Percentiles rank a stretch among this genome's conserved stretches.
Evolutionary conservation across 1,140 invertebrate genomes (phyloP).

Genomic region (Calliopsis andreniformis): DNA sequence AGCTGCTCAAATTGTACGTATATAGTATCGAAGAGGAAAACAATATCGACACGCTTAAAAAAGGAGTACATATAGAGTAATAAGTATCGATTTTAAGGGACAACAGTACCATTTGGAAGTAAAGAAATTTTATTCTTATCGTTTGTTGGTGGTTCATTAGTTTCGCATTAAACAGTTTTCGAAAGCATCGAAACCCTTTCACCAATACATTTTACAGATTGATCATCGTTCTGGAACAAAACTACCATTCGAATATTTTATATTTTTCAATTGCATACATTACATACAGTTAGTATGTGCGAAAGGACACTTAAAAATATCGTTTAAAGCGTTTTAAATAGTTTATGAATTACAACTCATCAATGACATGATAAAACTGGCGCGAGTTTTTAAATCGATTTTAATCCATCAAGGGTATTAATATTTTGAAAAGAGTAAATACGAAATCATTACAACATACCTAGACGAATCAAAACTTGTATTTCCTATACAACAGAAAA

Average conservation of each 20-base stretch:
- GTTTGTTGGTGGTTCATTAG: background rate
- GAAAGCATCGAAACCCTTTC: constrained; percentile 38
- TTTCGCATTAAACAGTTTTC: constrained; percentile 6
- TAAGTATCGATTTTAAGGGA: constrained; percentile 7
- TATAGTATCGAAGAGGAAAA: background rate
- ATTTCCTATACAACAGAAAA: too few species aligned
- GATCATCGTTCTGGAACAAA: constrained; percentile 23
- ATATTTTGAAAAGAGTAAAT: background rate
- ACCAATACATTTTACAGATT: constrained; percentile 30
- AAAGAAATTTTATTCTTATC: constrained; percentile 2
- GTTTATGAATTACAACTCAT: background rate
- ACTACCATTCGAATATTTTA: constrained; percentile 13
- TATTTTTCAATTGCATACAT: too few species aligned
- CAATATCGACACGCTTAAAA: constrained; percentile 27
- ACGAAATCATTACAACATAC: constrained; percentile 13
- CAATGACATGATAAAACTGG: background rate
- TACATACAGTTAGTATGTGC: too few species aligned
- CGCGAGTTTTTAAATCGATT: constrained; percentile 6
- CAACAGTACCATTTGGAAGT: background rate
- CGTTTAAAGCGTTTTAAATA: background rate
- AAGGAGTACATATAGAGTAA: background rate
- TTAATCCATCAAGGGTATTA: constrained; percentile 33
- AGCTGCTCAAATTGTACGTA: constrained; percentile 25
- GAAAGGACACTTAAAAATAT: too few species aligned
- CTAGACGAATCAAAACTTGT: too few species aligned